These are phyloP conservation scores for Muscina levida DNA, from an alignment of 2,888 invertebrate species.

Conservation along the genomic window DNA sequence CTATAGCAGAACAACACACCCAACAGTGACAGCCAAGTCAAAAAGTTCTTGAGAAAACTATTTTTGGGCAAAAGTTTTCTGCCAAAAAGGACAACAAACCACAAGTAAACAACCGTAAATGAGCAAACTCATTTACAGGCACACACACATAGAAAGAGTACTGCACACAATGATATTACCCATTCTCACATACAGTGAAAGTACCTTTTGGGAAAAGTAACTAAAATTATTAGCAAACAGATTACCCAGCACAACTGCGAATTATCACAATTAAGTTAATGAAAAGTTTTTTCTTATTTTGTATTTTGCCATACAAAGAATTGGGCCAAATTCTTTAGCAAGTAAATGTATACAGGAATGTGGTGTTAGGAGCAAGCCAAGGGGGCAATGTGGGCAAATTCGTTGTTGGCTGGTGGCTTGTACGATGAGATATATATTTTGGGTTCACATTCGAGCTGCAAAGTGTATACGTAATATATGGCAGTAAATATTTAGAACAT, in stretches of 20 bases:
- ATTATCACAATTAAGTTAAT: conserved; percentile 39
- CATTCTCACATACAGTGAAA: too few species aligned
- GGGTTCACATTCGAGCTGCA: too few species aligned
- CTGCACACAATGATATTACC: too few species aligned
- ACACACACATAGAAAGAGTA: too few species aligned
- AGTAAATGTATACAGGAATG: too few species aligned
- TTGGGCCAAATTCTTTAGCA: too few species aligned
- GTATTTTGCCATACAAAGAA: too few species aligned
- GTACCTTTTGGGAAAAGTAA: conserved; percentile 5
- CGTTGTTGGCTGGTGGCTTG: too few species aligned
- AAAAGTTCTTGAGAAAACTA: conserved; percentile 63
- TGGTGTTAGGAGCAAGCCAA: too few species aligned
- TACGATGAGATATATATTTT: neutral
- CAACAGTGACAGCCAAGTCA: conserved; percentile 41
- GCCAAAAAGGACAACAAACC: neutral
- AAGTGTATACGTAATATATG: too few species aligned
- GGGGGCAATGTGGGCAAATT: conserved; percentile 1
- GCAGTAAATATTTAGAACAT: too few species aligned
- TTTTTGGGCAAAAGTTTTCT: conserved; percentile 48
- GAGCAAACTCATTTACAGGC: conserved; percentile 4
- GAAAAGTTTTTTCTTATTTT: too few species aligned
- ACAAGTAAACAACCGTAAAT: neutral
- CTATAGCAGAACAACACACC: neutral
- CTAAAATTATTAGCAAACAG: conserved; percentile 6
- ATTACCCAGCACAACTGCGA: conserved; percentile 7